Conservation (phyloP, 1,140 invertebrate species). For the Ylistrum balloti region DNA sequence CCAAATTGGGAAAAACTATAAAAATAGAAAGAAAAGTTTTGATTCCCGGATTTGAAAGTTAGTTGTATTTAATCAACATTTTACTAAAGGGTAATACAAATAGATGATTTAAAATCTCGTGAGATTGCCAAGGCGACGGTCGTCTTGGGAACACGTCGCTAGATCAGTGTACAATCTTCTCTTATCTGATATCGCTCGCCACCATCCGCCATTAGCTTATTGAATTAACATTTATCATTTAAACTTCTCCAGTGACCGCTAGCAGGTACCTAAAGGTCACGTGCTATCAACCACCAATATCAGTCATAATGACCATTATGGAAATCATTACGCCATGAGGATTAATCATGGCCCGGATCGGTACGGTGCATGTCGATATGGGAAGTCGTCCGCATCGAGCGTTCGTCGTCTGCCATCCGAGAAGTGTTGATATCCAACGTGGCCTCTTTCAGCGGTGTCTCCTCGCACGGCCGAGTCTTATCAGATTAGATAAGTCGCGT, state of each 20-base stretch:
- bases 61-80: no score
- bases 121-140: background rate
- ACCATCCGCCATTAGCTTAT: conserved; percentile 11
- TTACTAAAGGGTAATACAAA: background rate
- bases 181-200: conserved; percentile 15
- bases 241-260: conserved; percentile 8
- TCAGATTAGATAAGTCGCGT: conserved; percentile 33
- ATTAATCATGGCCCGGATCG: conserved; percentile 22
- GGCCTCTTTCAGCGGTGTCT: conserved; percentile 30
- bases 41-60: no score
- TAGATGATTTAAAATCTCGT: background rate
- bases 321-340: conserved; percentile 30
- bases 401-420: conserved; percentile 30
- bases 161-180: background rate
- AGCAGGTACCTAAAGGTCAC: background rate
- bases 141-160: background rate
- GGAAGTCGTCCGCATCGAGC: conserved; percentile 4
- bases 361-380: background rate
- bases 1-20: no score
- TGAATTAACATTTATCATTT: conserved; percentile 38
- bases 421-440: conserved; percentile 20
- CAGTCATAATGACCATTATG: conserved; percentile 34
- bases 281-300: background rate
- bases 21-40: no score
- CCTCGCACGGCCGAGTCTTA: conserved; percentile 36